These are phyloP conservation scores for Proisotoma minuta DNA, from an alignment of 2,888 invertebrate species.

Conservation along the genomic window DNA sequence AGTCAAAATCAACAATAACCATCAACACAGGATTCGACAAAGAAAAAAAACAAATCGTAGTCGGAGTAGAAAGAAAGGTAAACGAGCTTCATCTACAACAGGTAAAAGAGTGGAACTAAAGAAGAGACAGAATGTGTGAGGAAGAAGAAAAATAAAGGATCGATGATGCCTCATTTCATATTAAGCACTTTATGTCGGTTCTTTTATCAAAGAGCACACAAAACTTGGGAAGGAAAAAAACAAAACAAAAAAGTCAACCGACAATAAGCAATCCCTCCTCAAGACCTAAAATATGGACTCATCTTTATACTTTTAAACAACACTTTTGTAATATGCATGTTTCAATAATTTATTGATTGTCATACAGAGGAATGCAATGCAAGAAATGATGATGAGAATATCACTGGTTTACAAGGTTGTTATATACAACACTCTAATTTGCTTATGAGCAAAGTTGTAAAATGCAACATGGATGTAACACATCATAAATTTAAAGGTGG, in stretches of 20 bases:
- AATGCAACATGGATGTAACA: background rate
- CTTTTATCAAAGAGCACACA: background rate
- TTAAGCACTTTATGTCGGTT: background rate
- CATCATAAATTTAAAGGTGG: background rate
- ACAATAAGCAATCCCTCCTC: background rate
- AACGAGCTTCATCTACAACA: too few relatives aligned
- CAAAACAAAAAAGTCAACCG: background rate
- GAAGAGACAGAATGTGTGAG: too few relatives aligned
- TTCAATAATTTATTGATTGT: background rate
- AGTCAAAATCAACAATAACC: background rate
- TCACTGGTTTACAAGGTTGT: background rate
- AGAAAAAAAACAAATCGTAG: background rate
- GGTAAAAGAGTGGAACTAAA: too few relatives aligned
- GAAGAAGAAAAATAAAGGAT: too few relatives aligned
- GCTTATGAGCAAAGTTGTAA: too few relatives aligned
- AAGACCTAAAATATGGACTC: background rate
- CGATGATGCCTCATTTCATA: background rate
- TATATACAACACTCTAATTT: too few relatives aligned
- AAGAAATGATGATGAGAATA: background rate
- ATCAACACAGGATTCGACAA: background rate
- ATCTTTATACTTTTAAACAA: too few relatives aligned
- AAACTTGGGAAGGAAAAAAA: background rate
- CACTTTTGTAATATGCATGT: too few relatives aligned
- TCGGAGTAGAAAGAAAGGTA: background rate
- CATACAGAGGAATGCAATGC: background rate